Evolutionary conservation across 92 coral and sea anemone genomes (phyloP).

Genomic region (Umimayanthus chanpuru): DNA sequence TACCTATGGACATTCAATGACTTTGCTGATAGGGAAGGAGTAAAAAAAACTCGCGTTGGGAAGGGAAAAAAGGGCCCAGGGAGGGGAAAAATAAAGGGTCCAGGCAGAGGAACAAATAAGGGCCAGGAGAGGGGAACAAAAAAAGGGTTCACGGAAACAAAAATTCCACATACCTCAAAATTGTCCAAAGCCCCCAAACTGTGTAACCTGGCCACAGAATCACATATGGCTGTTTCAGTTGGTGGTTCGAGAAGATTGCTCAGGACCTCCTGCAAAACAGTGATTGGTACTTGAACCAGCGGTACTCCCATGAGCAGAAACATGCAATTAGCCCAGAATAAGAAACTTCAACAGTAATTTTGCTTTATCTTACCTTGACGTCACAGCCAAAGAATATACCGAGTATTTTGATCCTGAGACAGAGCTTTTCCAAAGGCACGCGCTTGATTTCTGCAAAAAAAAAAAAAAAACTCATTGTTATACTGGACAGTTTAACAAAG

Average conservation of each 20-base stretch:
- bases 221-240: conserved; percentile 60
- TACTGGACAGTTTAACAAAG: too few species aligned
- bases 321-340: too few species aligned
- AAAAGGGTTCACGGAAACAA: background rate
- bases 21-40: too few species aligned
- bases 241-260: conserved; percentile 81
- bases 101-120: background rate
- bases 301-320: too few species aligned
- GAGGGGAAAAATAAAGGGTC: background rate
- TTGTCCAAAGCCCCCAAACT: conserved; percentile 84
- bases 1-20: too few species aligned
- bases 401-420: conserved; percentile 84
- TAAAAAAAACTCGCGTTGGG: too few species aligned
- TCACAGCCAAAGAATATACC: conserved; percentile 80
- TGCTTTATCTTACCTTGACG: conserved; percentile 58
- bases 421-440: conserved; percentile 85
- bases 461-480: background rate
- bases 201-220: conserved; percentile 74
- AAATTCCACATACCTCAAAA: conserved; percentile 58
- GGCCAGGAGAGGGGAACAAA: too few species aligned
- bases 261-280: conserved; percentile 63
- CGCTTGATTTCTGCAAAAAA: conserved; percentile 78
- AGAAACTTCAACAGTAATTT: background rate
- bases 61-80: too few species aligned
- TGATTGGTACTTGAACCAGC: background rate